Evolutionary conservation across 2,113 vertebrate species (phyloP).

Genomic region (Camelus bactrianus): DNA sequence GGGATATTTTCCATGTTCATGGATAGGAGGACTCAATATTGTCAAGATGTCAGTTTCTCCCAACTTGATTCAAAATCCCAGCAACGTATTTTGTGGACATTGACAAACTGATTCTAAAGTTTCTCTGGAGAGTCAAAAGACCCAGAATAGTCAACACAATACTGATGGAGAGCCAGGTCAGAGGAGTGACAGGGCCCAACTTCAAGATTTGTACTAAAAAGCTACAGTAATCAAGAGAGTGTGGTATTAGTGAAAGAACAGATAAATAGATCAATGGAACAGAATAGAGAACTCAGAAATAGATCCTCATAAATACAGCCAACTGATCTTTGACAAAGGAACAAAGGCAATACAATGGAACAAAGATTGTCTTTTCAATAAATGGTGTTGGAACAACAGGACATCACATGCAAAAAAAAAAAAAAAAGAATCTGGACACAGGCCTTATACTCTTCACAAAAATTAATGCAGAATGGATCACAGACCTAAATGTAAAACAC

Average conservation of each 20-base stretch:
- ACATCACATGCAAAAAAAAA: not conserved
- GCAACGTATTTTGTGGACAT: not conserved
- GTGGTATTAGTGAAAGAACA: not conserved
- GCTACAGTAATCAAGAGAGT: not conserved
- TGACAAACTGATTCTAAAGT: not conserved
- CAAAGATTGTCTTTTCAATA: not conserved
- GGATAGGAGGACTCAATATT: not conserved
- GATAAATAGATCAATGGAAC: not conserved
- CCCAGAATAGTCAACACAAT: not conserved
- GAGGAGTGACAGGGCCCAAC: too few relatives aligned
- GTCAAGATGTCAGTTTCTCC: not conserved
- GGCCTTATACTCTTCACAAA: not conserved
- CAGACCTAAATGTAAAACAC: not conserved
- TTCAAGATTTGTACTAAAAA: not conserved
- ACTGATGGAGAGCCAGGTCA: not conserved
- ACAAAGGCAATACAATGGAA: not conserved
- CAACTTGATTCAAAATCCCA: not conserved
- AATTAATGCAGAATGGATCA: not conserved
- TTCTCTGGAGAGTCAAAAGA: not conserved
- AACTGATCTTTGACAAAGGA: not conserved
- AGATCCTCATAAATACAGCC: not conserved
- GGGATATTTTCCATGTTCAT: not conserved
- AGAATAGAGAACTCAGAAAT: not conserved
- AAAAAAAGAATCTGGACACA: not conserved
- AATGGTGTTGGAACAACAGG: not conserved